Evolutionary conservation across 2,888 invertebrate genomes (phyloP).

Genomic region (Arctia plantaginis): DNA sequence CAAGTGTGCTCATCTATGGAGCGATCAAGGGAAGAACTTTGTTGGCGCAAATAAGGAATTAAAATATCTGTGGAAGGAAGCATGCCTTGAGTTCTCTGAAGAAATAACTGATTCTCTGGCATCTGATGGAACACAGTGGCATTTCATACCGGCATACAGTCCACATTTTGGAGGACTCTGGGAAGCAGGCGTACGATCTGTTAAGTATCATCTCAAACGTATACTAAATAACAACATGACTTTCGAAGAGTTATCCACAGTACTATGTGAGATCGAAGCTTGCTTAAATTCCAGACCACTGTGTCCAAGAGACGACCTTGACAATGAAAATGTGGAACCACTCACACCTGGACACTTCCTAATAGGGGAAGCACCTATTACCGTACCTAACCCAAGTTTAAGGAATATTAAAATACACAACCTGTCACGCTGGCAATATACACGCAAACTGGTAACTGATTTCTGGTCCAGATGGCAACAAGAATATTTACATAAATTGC

Average conservation of each 20-base stretch:
- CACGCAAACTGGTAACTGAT: conserved; percentile 1
- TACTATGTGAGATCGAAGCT: not conserved
- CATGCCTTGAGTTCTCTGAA: not conserved
- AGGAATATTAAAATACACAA: not conserved
- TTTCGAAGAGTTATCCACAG: conserved; percentile 8
- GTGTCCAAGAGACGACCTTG: conserved; percentile 6
- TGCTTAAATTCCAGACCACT: no score
- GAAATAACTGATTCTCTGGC: not conserved
- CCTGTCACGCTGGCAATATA: conserved; percentile 9
- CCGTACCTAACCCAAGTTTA: conserved; percentile 2
- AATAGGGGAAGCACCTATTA: conserved; percentile 11
- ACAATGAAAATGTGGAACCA: not conserved
- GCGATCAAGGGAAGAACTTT: conserved; percentile 3
- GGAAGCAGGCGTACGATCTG: not conserved
- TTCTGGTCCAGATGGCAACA: conserved; percentile 13
- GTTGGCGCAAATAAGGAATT: conserved; percentile 9
- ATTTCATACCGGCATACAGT: conserved; percentile 4
- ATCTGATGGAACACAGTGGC: conserved; percentile 9
- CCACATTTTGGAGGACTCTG: conserved; percentile 5
- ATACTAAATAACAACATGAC: not conserved
- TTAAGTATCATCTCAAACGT: conserved; percentile 4
- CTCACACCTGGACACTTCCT: conserved; percentile 14
- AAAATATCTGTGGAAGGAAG: not conserved
- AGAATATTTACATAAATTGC: conserved; percentile 5
- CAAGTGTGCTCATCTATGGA: not conserved